Percentiles rank a stretch among this genome's conserved stretches.
phyloP scores from a whole-genome alignment of 2,888 invertebrate species.

The Zygaena filipendulae region DNA sequence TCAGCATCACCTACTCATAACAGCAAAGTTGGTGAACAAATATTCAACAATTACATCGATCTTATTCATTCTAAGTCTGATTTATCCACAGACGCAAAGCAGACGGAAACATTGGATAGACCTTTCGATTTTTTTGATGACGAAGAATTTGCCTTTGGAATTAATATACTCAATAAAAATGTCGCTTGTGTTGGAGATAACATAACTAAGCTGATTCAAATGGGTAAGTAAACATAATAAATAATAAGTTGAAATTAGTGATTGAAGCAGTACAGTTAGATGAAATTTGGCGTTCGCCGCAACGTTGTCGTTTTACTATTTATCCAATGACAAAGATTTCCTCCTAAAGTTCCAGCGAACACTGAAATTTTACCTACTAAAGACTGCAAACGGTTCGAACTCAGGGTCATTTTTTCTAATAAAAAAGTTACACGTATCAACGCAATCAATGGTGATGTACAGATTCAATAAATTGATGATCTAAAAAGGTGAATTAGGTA shows the following conservation, averaged over 20 bases:
- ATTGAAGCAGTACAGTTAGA: no score
- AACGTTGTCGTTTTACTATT: no score
- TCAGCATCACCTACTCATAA: conserved; percentile 29
- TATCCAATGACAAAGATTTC: no score
- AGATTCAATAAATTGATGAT: no score
- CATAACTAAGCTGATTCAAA: conserved; percentile 49
- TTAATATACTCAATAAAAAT: conserved; percentile 52
- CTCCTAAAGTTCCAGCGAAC: no score
- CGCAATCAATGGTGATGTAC: no score
- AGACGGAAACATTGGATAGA: conserved; percentile 34
- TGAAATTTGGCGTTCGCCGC: no score
- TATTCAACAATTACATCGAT: conserved; percentile 43
- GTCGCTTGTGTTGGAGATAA: conserved; percentile 57
- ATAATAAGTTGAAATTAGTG: neutral
- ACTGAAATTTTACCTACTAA: no score
- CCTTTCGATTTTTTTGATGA: conserved; percentile 57
- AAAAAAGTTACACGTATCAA: no score
- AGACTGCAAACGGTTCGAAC: no score
- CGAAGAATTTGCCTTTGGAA: conserved; percentile 55
- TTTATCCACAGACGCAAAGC: conserved; percentile 28
- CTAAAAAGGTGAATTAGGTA: no score
- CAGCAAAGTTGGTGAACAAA: conserved; percentile 31
- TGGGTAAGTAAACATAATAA: conserved; percentile 42
- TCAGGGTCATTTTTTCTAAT: no score
- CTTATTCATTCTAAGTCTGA: conserved; percentile 43